Conservation (phyloP, 2,797 vertebrate species). For the Pterois miles region DNA sequence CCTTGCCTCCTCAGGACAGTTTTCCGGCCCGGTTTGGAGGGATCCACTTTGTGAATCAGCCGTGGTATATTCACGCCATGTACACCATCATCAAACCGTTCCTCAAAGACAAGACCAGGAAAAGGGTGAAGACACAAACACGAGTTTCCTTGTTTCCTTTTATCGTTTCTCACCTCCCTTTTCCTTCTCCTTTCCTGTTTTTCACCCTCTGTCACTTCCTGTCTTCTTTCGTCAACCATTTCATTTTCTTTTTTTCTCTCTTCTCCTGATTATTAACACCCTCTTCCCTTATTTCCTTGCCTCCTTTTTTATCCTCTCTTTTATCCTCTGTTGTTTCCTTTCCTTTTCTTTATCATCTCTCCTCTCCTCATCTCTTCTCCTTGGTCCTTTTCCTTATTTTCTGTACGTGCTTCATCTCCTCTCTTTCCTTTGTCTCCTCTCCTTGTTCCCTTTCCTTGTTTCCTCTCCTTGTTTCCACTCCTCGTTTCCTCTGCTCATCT, state of each 20-base stretch:
- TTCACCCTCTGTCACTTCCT: no score
- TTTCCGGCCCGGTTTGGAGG: conserved; percentile 98
- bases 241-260: no score
- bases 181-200: neutral
- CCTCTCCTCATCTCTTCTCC: neutral
- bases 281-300: neutral
- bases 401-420: neutral
- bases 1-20: conserved; percentile 87
- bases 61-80: conserved; percentile 98
- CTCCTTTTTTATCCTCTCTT: neutral
- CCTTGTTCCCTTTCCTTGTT: neutral
- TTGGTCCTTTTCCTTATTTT: no score
- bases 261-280: neutral
- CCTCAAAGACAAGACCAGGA: conserved; percentile 98
- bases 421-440: neutral
- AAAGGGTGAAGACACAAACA: conserved; percentile 85
- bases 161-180: no score
- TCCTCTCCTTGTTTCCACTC: neutral
- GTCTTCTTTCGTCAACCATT: neutral
- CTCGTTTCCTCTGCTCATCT: no score
- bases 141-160: neutral
- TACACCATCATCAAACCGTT: conserved; percentile 98
- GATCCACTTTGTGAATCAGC: conserved; percentile 99
- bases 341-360: no score
- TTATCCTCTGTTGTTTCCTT: neutral